phyloP scores from a whole-genome alignment of 2,113 vertebrate genomes.

The Orthonyx spaldingii region DNA sequence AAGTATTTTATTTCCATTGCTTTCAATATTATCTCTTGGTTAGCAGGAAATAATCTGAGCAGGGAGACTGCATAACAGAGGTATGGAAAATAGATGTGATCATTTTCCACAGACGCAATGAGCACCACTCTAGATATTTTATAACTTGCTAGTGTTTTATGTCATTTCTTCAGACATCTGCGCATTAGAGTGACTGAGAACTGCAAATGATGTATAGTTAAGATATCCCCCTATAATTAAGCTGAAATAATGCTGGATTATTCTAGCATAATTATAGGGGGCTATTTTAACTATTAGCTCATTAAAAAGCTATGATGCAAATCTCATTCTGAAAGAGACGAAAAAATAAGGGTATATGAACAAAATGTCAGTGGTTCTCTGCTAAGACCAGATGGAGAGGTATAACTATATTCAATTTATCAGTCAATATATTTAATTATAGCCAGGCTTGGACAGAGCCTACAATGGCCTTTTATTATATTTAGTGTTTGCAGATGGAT shows the following conservation, averaged over 20 bases:
- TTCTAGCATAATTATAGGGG: slow-evolving; percentile 66
- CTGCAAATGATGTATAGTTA: slow-evolving; percentile 68
- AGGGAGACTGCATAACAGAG: slow-evolving; percentile 19
- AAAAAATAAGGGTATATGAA: slow-evolving; percentile 26
- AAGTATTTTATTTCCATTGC: slow-evolving; percentile 38
- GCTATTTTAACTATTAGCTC: slow-evolving; percentile 71
- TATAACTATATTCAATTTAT: slow-evolving; percentile 39
- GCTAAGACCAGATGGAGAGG: slow-evolving; percentile 51
- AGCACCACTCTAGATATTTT: slow-evolving; percentile 62
- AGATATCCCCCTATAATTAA: slow-evolving; percentile 65
- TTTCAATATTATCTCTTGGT: slow-evolving; percentile 24
- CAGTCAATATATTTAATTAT: slow-evolving; percentile 56
- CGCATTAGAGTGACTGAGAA: slow-evolving; percentile 59
- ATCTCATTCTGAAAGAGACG: slow-evolving; percentile 9
- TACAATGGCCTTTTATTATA: slow-evolving; percentile 19
- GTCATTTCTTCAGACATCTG: slow-evolving; percentile 71
- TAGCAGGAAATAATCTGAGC: slow-evolving; percentile 37
- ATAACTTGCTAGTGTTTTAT: slow-evolving; percentile 61
- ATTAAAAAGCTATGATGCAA: slow-evolving; percentile 70
- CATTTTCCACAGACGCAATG: slow-evolving; percentile 59
- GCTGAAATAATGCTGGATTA: slow-evolving; percentile 66
- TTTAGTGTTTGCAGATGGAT: slow-evolving; percentile 12
- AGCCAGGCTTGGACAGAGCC: slow-evolving; percentile 15
- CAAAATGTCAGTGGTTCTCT: slow-evolving; percentile 43
- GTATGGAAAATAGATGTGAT: slow-evolving; percentile 49